phyloP scores from a whole-genome alignment of 2,888 invertebrate species.

The Sinodicranocentrus sp. region DNA sequence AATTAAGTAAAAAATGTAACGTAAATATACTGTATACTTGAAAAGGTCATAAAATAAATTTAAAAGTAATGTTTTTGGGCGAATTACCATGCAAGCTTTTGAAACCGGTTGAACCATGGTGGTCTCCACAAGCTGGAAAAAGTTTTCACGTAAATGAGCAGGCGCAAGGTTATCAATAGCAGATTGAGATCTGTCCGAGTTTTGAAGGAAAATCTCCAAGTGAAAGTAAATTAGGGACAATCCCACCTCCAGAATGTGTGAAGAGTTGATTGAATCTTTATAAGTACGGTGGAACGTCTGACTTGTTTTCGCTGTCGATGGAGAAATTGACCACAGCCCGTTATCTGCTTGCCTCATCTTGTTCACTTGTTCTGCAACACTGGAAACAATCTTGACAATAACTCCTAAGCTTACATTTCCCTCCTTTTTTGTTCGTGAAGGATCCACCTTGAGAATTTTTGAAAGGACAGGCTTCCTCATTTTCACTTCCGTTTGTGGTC shows the following conservation, averaged over 20 bases:
- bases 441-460: constrained; percentile 57
- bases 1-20: too few relatives aligned
- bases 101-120: constrained; percentile 41
- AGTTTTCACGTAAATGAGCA: constrained; percentile 25
- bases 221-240: constrained; percentile 71
- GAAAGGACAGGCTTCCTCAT: constrained; percentile 55
- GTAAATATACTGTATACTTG: too few relatives aligned
- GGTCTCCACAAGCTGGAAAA: constrained; percentile 34
- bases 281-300: not conserved
- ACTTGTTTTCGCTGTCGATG: not conserved
- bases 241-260: constrained; percentile 71
- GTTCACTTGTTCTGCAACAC: constrained; percentile 61
- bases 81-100: constrained; percentile 64
- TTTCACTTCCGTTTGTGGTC: not conserved
- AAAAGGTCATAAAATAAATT: not conserved
- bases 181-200: not conserved
- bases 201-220: constrained; percentile 61
- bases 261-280: constrained; percentile 40
- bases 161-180: constrained; percentile 16
- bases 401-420: constrained; percentile 72
- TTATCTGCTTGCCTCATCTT: not conserved
- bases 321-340: too few relatives aligned
- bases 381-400: constrained; percentile 68
- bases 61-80: not conserved
- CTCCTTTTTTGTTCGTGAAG: constrained; percentile 49